Evolutionary conservation across 2,888 invertebrate genomes (phyloP), one percentile per base, ranked within the genome.

Genomic region (Calephelis perditalis): DNA sequence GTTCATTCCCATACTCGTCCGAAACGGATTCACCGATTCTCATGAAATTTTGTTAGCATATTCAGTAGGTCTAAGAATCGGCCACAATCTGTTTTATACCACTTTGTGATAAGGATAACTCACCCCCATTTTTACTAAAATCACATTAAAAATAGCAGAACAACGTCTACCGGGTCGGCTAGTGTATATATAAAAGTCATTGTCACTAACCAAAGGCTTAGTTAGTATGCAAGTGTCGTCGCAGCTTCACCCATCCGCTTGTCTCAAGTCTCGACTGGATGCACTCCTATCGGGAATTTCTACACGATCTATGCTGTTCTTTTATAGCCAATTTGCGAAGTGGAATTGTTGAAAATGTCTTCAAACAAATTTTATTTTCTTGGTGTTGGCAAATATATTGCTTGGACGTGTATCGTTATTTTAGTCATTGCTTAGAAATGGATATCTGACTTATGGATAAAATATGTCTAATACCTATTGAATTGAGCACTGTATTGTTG

Each of bases 201-300:
- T 11, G 52, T 36, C 52, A 35, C 52, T 35, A 35, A 52, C 52
- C 52, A 52, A 52, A 54, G 11, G 35, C 52, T 35, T 54, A 35
- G 52, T 54, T 54, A 40, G 40, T 40, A 54, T 54, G 52, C 52
- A n/a, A 54, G 36, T 11, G 11, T 35, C 52, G 52, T 54, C 52
- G 6, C 36, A 15, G 52, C 11, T 54, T 36, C n/a, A 54, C 52
- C 52, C 52, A 54, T 54, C 52, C 52, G 52, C 52, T 35, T 81
- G 80, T 76, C 78, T 76, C 71, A 68, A 70, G 26, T 26, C 71
- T 70, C 81, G 73, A 26, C 75, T 81, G 81, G 81, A 79, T 73
- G 26, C 74, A 76, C 75, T 78, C 74, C 73, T 73, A 73, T 70
- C 72, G 73, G 70, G 71, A 76, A 76, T 74, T 72, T 75, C 75